Conservation (phyloP, 2,797 vertebrate species). For the Calcarius lapponicus region DNA sequence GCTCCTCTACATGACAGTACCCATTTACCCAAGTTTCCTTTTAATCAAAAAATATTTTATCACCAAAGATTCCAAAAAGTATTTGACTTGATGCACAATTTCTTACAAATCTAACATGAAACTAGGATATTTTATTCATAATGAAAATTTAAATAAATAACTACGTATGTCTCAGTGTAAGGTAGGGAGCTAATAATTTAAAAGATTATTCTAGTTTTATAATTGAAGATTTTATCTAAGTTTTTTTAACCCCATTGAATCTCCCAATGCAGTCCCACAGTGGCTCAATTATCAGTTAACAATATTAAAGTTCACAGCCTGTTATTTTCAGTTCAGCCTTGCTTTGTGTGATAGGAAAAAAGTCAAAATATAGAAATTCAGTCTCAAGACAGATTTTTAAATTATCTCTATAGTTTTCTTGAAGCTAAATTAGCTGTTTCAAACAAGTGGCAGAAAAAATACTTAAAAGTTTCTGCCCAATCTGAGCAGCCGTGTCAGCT, state of each 20-base stretch:
- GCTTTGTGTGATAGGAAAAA: constrained; percentile 40
- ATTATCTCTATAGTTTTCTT: constrained; percentile 22
- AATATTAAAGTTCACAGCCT: constrained; percentile 11
- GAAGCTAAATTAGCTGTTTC: constrained; percentile 49
- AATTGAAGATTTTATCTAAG: not conserved
- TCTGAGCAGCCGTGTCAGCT: not conserved
- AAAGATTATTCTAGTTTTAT: not conserved
- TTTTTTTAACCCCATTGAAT: constrained; percentile 33
- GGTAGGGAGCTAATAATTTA: not conserved
- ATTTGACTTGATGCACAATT: accelerated
- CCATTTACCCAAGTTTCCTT: not conserved
- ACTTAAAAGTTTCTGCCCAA: not conserved
- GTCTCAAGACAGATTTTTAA: constrained; percentile 31
- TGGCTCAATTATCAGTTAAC: constrained; percentile 48
- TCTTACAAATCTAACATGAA: not conserved
- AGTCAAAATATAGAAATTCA: constrained; percentile 23
- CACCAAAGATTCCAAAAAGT: not conserved
- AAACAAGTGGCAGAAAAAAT: constrained; percentile 39
- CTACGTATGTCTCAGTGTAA: not conserved
- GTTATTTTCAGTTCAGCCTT: constrained; percentile 65
- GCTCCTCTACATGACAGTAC: not conserved
- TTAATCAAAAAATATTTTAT: not conserved
- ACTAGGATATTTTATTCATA: not conserved
- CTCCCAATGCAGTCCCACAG: constrained; percentile 28
- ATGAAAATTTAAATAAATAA: not conserved